Conservation (phyloP, 1,140 invertebrate species). For the Pinna nobilis region DNA sequence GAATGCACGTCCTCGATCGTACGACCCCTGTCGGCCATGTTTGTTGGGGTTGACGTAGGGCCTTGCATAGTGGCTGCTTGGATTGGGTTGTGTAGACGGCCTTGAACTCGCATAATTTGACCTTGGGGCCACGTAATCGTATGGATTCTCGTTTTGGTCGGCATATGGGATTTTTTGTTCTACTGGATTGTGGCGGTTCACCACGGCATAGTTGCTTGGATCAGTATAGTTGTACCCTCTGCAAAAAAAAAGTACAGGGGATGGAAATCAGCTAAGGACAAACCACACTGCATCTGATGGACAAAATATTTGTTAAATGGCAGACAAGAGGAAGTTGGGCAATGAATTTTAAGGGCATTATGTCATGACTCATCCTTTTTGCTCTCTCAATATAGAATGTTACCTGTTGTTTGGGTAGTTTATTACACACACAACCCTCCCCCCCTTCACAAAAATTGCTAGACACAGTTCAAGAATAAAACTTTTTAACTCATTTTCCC, state of each 20-base stretch:
- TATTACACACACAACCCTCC: no score
- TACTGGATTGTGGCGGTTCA: conserved; percentile 26
- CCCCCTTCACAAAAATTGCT: no score
- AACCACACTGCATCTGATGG: not conserved
- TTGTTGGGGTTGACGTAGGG: not conserved
- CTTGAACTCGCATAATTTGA: conserved; percentile 33
- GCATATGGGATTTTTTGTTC: conserved; percentile 14
- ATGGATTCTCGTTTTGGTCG: conserved; percentile 54
- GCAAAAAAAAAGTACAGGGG: conserved; percentile 22
- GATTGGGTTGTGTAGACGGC: conserved; percentile 3
- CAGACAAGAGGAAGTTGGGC: not conserved
- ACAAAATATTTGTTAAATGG: not conserved
- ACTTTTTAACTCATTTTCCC: no score
- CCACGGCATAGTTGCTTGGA: conserved; percentile 33
- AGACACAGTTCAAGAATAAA: no score
- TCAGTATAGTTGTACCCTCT: conserved; percentile 62
- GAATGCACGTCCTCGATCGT: conserved; percentile 53
- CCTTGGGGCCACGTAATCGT: conserved; percentile 60
- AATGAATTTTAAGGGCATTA: not conserved
- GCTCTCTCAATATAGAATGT: not conserved
- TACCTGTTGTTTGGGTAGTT: no score
- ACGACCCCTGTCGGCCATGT: conserved; percentile 8
- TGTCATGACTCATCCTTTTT: not conserved
- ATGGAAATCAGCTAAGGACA: not conserved
- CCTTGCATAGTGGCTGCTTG: conserved; percentile 31